Conservation (phyloP, 2,113 vertebrate species). For the Lathamus discolor region DNA sequence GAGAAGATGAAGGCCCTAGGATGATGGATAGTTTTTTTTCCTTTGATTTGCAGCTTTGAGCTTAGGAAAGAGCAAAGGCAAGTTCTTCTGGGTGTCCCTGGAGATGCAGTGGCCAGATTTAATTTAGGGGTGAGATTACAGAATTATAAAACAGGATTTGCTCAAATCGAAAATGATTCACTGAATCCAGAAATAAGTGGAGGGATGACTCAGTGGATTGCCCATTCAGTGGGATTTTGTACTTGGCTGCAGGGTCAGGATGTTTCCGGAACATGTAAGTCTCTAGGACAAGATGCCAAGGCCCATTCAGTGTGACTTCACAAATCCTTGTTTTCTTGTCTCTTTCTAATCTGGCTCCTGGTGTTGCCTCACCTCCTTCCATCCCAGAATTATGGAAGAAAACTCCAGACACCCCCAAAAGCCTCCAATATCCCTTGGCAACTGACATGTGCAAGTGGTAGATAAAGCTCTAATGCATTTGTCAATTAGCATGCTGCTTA, state of each 20-base stretch:
- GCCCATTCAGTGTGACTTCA: neutral
- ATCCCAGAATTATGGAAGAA: neutral
- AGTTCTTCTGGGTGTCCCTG: fast-evolving
- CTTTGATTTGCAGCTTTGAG: neutral
- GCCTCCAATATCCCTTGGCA: neutral
- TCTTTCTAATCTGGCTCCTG: neutral
- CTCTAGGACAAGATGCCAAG: neutral
- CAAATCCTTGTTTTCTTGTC: fast-evolving
- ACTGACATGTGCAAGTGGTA: fast-evolving
- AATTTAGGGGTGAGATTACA: neutral
- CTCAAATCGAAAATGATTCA: neutral
- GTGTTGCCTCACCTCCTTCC: neutral
- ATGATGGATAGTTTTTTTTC: neutral
- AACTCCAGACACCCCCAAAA: neutral
- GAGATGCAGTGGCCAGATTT: neutral
- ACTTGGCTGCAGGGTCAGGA: neutral
- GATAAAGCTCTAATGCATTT: neutral
- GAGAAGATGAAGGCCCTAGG: neutral
- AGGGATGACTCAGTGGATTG: neutral
- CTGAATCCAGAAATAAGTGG: neutral
- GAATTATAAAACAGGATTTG: neutral
- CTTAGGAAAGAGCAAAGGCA: neutral
- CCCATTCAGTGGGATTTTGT: neutral
- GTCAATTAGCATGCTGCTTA: neutral
- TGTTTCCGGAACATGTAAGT: neutral